These are phyloP conservation scores for Drosophila lacicola DNA, from an alignment of 2,888 invertebrate genomes.

Conservation along the genomic window DNA sequence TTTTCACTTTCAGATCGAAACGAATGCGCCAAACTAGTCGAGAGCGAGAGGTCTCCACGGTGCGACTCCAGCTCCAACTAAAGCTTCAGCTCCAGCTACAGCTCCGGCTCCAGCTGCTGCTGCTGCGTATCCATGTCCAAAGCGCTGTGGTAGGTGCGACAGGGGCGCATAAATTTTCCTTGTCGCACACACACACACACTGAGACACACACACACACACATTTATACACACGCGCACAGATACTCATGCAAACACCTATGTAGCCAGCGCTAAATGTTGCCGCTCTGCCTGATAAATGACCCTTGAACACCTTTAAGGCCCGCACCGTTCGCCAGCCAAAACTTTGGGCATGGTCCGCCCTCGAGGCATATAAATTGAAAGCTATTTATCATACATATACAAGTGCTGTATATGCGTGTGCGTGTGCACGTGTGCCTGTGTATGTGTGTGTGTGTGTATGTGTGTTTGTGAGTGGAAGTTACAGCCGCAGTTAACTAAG, in stretches of 20 bases:
- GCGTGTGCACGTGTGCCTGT: slow-evolving; percentile 2
- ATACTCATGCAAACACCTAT: slow-evolving; percentile 46
- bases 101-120: slow-evolving; percentile 15
- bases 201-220: slow-evolving; percentile 33
- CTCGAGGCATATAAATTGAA: slow-evolving; percentile 82
- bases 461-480: slow-evolving; percentile 23
- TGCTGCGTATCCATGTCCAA: slow-evolving; percentile 49
- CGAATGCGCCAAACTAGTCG: slow-evolving; percentile 72
- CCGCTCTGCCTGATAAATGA: slow-evolving; percentile 82
- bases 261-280: slow-evolving; percentile 73
- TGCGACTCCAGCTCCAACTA: slow-evolving; percentile 9
- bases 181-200: slow-evolving; percentile 56
- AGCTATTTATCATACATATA: slow-evolving; percentile 82
- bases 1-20: slow-evolving; percentile 80
- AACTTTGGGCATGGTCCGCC: slow-evolving; percentile 59
- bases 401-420: slow-evolving; percentile 36
- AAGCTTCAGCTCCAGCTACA: slow-evolving; percentile 9
- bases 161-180: slow-evolving; percentile 64
- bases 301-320: slow-evolving; percentile 81
- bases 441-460: slow-evolving; percentile 9
- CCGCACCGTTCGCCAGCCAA: slow-evolving; percentile 20
- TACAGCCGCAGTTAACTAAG: slow-evolving; percentile 72
- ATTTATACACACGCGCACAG: slow-evolving; percentile 26
- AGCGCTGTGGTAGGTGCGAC: slow-evolving; percentile 37
- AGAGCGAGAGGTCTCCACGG: slow-evolving; percentile 14